Evolutionary conservation across 2,113 vertebrate genomes (phyloP).

Genomic region (Vireo altiloquus): DNA sequence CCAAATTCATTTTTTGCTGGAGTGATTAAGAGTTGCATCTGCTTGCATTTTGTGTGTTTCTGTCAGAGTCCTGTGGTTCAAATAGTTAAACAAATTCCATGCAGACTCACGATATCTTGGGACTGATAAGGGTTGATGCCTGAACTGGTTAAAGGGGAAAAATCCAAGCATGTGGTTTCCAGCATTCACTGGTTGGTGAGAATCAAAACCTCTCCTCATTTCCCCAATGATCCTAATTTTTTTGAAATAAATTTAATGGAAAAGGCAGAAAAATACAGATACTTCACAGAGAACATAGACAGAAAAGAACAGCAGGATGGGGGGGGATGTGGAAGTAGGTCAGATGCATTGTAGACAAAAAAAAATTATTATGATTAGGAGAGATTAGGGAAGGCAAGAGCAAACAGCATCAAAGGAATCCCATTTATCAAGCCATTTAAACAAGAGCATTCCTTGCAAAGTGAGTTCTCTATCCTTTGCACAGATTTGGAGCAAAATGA

Average conservation of each 20-base stretch:
- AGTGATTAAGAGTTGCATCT: neutral
- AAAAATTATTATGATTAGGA: slow-evolving; percentile 33
- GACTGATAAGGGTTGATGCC: neutral
- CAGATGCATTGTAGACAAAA: slow-evolving; percentile 22
- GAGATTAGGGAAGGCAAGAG: slow-evolving; percentile 40
- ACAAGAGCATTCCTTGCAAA: neutral
- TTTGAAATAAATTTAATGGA: neutral
- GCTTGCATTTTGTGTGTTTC: neutral
- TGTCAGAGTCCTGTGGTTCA: neutral
- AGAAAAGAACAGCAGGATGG: neutral
- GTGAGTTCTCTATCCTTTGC: neutral
- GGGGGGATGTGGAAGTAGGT: slow-evolving; percentile 35
- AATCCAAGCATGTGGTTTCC: neutral
- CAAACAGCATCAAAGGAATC: slow-evolving; percentile 37
- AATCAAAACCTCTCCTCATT: neutral
- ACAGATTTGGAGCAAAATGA: neutral
- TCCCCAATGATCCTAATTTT: neutral
- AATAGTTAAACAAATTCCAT: neutral
- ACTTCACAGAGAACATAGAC: neutral
- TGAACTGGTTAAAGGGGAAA: neutral
- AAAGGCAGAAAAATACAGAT: neutral
- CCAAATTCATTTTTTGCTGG: neutral
- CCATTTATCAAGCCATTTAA: slow-evolving; percentile 34
- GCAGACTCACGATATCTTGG: neutral
- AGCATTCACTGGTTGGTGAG: neutral